Evolutionary conservation across 2,888 invertebrate genomes (phyloP), one percentile per base, ranked within the genome.

Genomic region (Drosophila sordidapex): DNA sequence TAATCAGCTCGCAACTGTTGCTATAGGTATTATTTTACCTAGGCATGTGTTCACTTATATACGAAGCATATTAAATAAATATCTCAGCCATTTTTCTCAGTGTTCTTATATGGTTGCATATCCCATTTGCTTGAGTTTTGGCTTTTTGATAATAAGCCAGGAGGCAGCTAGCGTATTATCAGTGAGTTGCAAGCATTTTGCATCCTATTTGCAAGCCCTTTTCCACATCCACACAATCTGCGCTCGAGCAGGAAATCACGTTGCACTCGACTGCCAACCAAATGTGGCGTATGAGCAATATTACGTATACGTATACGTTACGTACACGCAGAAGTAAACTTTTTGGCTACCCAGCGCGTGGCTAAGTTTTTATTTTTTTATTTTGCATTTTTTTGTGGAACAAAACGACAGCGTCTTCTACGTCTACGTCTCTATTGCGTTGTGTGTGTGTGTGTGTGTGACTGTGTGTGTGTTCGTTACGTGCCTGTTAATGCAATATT

Each of bases 151-250:
- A 82, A 77, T 77, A 77, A 72, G 77, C 36, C 43, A 29, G 38
- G 31, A 48, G 38, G 56, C 46, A 11, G 52, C 62, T 49, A 51
- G 65, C 61, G 70, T 79, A 91, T 87, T 91, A 90, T 91, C 91
- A 89, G 91, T 87, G 85, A 85, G 77, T 90, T 90, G 90, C 91
- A 91, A 90, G 91, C 84, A 90, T 81, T 91, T 91, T 91, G 91
- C 90, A 91, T 82, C 76, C 83, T 79, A 81, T 76, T 82, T 79
- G 61, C 61, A 63, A 65, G 60, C 51, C 72, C 48, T 54, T 38
- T 3, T 61, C 35, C 43, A n/a, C 38, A 38, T 10, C 7, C 25
- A 27, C 56, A 40, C 60, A 60, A 71, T 58, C 68, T 66, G 67
- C n/a, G 61, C 53, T 52, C 21, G 53, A 79, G 69, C 81, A 72